Percentiles rank a stretch among this genome's conserved stretches.
Conservation (phyloP, 2,797 vertebrate genomes). For the Darevskia nairensis region DNA sequence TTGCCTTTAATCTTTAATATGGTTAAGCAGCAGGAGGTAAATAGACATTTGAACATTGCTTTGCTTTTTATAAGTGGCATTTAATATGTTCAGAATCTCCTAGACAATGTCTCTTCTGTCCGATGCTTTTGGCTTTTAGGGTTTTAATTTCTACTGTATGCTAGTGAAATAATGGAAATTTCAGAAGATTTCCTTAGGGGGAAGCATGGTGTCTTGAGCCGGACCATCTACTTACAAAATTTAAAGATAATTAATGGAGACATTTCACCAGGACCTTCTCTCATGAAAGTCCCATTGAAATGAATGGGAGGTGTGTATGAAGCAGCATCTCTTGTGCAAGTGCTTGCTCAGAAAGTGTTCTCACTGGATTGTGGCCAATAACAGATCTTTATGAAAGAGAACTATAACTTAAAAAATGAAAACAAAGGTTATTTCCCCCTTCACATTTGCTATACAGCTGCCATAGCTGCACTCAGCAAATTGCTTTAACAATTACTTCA, state of each 20-base stretch:
- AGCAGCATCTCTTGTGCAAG: neutral
- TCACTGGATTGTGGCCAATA: neutral
- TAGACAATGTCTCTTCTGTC: conserved; percentile 53
- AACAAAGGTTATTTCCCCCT: neutral
- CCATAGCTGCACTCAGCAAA: neutral
- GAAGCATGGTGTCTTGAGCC: neutral
- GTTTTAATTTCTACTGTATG: conserved; percentile 42
- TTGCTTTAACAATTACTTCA: neutral
- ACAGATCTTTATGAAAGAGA: neutral
- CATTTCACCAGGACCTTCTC: neutral
- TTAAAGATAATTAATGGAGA: conserved; percentile 50
- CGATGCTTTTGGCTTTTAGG: conserved; percentile 59
- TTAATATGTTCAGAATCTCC: conserved; percentile 71
- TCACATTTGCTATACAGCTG: neutral
- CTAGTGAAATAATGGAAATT: conserved; percentile 26
- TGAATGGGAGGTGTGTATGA: neutral
- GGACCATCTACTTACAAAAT: conserved; percentile 54
- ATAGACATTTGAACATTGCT: conserved; percentile 75
- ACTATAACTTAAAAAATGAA: no score
- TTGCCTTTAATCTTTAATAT: conserved; percentile 80
- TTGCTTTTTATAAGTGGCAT: conserved; percentile 75
- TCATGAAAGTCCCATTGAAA: neutral
- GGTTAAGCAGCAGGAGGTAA: conserved; percentile 76
- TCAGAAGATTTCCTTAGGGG: conserved; percentile 51
- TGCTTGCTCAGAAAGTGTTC: neutral